Evolutionary conservation across 2,888 invertebrate species (phyloP).

Genomic region (Eristalis arbustorum): DNA sequence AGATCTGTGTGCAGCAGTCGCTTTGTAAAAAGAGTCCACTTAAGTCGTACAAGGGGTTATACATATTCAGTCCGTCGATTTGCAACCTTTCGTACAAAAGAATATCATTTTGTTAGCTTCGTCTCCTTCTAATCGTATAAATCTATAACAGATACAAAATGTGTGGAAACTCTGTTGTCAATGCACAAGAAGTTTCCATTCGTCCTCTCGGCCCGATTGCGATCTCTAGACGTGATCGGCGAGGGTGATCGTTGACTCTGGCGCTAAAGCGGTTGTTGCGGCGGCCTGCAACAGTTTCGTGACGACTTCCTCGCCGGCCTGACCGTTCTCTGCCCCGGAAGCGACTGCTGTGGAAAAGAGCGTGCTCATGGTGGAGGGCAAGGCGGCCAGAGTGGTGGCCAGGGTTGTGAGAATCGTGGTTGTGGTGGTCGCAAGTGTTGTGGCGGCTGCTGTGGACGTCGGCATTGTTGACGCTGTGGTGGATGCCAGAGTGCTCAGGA

Average conservation of each 20-base stretch:
- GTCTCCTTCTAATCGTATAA: conserved; percentile 33
- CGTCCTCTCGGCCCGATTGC: neutral
- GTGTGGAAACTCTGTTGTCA: conserved; percentile 23
- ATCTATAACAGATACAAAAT: conserved; percentile 59
- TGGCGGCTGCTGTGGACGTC: conserved; percentile 71
- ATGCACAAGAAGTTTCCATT: conserved; percentile 4
- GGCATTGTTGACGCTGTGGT: conserved; percentile 66
- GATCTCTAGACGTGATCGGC: conserved; percentile 42
- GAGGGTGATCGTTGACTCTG: conserved; percentile 33
- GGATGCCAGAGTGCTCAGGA: conserved; percentile 49
- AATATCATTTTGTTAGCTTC: conserved; percentile 50
- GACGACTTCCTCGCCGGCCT: conserved; percentile 49
- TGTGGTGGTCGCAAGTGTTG: conserved; percentile 74
- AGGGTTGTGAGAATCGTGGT: conserved; percentile 74
- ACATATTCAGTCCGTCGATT: conserved; percentile 64
- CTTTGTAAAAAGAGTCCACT: conserved; percentile 54
- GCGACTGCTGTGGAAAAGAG: conserved; percentile 73
- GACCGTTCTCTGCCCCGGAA: conserved; percentile 42
- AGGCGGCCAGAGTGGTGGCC: conserved; percentile 73
- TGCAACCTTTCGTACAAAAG: conserved; percentile 65
- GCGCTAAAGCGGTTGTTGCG: conserved; percentile 30
- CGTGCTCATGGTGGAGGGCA: conserved; percentile 75
- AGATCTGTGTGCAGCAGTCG: conserved; percentile 33
- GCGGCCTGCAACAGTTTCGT: conserved; percentile 55
- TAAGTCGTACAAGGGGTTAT: conserved; percentile 39